Evolutionary conservation across 30 jellyfish, hydroid and myxozoan species (phyloP).

Genomic region (Turritopsis rubra): DNA sequence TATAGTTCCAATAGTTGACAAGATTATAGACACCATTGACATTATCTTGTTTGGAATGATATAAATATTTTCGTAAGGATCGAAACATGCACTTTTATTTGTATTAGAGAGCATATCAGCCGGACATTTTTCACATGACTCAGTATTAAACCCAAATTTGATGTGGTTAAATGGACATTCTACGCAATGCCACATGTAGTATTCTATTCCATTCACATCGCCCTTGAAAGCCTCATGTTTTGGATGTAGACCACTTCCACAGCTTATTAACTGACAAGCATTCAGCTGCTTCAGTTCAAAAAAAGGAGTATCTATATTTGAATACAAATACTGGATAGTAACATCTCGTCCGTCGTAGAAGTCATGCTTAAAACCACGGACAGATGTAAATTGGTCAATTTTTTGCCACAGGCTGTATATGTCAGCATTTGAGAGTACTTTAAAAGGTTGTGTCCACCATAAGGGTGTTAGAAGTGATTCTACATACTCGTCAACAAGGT

Average conservation of each 20-base stretch:
- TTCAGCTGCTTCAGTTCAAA: neutral
- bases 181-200: neutral
- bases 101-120: neutral
- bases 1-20: neutral
- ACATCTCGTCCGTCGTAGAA: neutral
- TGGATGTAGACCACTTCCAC: neutral
- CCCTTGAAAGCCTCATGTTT: neutral
- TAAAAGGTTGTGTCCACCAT: conserved; percentile 12
- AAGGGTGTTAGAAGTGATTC: conserved; percentile 5
- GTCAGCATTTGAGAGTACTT: neutral
- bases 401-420: neutral
- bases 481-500: neutral
- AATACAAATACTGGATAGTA: neutral
- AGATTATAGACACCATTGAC: neutral
- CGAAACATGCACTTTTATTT: neutral
- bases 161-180: neutral
- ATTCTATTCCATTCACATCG: neutral
- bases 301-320: neutral
- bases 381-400: neutral
- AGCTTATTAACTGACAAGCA: neutral
- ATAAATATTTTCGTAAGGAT: neutral
- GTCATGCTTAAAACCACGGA: neutral
- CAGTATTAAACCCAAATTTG: neutral
- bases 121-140: neutral
- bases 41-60: neutral